Conservation (phyloP, 53 echinoderm and acorn worm genomes). For the Luidia sarsii region DNA sequence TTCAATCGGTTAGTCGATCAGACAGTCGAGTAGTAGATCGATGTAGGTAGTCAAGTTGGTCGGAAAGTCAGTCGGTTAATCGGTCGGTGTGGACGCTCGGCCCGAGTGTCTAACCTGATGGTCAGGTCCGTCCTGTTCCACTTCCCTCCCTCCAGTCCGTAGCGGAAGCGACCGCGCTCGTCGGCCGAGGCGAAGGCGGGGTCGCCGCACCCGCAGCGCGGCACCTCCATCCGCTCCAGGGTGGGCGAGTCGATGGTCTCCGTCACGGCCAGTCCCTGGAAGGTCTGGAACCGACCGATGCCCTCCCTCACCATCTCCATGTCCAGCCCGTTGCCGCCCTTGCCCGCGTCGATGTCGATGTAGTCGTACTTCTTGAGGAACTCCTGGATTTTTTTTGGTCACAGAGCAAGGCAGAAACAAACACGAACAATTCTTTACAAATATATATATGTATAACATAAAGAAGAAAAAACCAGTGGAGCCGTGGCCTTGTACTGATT, state of each 20-base stretch:
- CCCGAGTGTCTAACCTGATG: slow-evolving; percentile 40
- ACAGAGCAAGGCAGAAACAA: no score
- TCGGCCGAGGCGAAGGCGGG: slow-evolving; percentile 3
- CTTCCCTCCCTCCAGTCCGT: slow-evolving; percentile 34
- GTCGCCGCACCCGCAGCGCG: slow-evolving; percentile 49
- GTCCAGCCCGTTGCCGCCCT: slow-evolving; percentile 25
- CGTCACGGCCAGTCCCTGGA: slow-evolving; percentile 24
- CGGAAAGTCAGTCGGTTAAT: no score
- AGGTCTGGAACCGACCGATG: slow-evolving; percentile 41
- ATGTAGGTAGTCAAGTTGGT: no score
- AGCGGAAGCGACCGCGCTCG: slow-evolving; percentile 23
- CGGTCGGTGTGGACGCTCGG: no score
- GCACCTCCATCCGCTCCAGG: slow-evolving; percentile 33
- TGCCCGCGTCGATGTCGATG: slow-evolving; percentile 40
- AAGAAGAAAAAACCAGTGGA: no score
- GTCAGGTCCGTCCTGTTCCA: slow-evolving; percentile 58
- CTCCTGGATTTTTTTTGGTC: no score
- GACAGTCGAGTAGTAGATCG: no score
- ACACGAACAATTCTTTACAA: no score
- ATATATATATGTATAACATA: no score
- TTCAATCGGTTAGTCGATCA: no score
- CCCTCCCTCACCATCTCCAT: background rate
- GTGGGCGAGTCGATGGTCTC: slow-evolving; percentile 21
- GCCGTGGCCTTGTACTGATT: no score
- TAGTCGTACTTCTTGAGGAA: slow-evolving; percentile 40